Percentiles rank a stretch among this genome's conserved stretches.
Evolutionary conservation across 1,140 invertebrate genomes (phyloP).

Genomic region (Venturia canescens): DNA sequence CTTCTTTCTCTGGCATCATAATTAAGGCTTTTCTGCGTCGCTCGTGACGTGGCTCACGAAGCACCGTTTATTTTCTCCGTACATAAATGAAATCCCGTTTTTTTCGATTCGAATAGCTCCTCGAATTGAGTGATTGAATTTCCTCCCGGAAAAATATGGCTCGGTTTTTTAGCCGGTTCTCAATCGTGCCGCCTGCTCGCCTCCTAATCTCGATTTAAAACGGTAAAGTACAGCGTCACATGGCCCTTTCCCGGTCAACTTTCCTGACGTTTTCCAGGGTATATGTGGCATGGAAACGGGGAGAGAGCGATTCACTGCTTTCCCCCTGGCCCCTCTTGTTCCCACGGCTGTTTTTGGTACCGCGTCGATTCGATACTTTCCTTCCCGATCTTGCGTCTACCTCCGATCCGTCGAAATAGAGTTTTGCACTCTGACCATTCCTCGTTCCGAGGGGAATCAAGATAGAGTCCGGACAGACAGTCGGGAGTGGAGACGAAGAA

Average conservation of each 20-base stretch:
- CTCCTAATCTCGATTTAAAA: neutral
- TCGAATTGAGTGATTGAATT: too few relatives aligned
- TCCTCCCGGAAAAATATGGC: too few relatives aligned
- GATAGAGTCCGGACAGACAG: neutral
- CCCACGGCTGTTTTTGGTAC: neutral
- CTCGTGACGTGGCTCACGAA: too few relatives aligned
- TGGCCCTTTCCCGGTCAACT: neutral
- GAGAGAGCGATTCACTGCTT: neutral
- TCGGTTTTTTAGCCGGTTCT: neutral
- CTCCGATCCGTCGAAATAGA: slow-evolving; percentile 29
- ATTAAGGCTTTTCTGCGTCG: neutral
- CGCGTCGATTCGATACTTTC: neutral
- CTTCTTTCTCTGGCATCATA: neutral
- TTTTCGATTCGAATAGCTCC: too few relatives aligned
- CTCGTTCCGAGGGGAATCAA: slow-evolving; percentile 13
- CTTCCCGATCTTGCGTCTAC: neutral
- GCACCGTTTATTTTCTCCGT: too few relatives aligned
- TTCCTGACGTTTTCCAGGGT: neutral
- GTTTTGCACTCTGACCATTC: slow-evolving; percentile 31
- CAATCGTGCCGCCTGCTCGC: neutral
- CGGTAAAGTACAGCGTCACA: neutral
- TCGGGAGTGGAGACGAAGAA: neutral
- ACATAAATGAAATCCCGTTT: too few relatives aligned
- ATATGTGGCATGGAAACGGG: neutral
- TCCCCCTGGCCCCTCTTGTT: slow-evolving; percentile 14